Evolutionary conservation across 2,888 invertebrate species (phyloP), one percentile per base, ranked within the genome.

Genomic region (Pollenia labialis): DNA sequence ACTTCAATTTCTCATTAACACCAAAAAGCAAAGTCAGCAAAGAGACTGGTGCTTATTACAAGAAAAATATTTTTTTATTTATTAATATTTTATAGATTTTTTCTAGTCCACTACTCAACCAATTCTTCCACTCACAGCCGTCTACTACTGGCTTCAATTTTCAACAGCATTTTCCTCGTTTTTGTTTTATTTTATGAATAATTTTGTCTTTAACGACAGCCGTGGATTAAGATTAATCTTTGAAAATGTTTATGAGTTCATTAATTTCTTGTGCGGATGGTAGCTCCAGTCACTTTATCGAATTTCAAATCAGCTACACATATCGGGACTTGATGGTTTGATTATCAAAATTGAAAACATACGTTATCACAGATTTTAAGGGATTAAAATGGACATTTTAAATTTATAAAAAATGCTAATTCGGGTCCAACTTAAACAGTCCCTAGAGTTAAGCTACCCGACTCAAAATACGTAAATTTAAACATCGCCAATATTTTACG

Each of bases 161-260:
- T 74, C 72, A 74, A 68, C 68, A 79, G 40, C 60, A 75, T 81
- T 50, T 74, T 74, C 58, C 48, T 58, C 56, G 50, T 58, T 52
- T 75, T 68, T 68, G 40, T 60, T 81, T 68, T 52, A 75, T 60
- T 81, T 68, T 52, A 75, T 82, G 44, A 52, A 82, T 62, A 68
- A 82, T 68, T 82, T 54, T 68, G 75, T 69, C 68, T 76, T 76
- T 68, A 82, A 69, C 75, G 81, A 82, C 81, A 82, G 81, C 81
- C 68, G 75, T 52, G 60, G 81, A 82, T 82, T 75, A 82, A 69
- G 60, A 69, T 82, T 82, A 82, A 82, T 75, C 68, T 68, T 32
- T 16, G 50, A 75, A 58, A 75, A 68, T 81, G 58, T 81, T 81
- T 74, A 81, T 66, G 50, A 81, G 50, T 81, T 74, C 58, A 81